Conservation (phyloP, 2,797 vertebrate species). For the Prionace glauca region DNA sequence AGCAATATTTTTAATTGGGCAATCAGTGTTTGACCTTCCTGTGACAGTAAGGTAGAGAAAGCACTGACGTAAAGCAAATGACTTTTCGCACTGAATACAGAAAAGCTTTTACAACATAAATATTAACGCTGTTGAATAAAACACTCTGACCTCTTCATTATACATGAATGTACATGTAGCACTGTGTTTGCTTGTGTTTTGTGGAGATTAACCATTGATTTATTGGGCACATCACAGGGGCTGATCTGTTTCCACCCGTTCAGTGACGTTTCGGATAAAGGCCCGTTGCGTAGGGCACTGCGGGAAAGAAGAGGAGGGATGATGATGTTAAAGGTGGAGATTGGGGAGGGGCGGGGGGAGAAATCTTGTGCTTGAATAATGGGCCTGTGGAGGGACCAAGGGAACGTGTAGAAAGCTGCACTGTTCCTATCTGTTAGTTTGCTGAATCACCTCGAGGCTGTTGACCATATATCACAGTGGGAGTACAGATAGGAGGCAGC, state of each 20-base stretch:
- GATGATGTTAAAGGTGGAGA: background rate
- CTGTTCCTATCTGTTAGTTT: background rate
- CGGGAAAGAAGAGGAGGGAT: background rate
- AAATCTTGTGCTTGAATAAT: too few species aligned
- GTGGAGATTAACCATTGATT: background rate
- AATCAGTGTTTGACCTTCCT: background rate
- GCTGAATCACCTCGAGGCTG: background rate
- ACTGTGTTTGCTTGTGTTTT: background rate
- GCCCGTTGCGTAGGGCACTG: background rate
- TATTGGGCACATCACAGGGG: background rate
- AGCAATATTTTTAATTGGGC: background rate
- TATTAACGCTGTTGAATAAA: background rate
- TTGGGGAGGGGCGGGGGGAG: too few species aligned
- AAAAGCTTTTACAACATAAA: background rate
- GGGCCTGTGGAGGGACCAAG: background rate
- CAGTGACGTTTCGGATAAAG: background rate
- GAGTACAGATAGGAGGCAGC: background rate
- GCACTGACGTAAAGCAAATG: background rate
- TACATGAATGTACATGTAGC: background rate
- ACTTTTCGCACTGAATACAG: background rate
- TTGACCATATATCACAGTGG: too few species aligned
- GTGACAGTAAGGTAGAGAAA: background rate
- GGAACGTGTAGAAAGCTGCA: too few species aligned
- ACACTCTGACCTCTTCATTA: conserved; percentile 2
- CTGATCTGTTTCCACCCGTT: too few species aligned